Evolutionary conservation across 2,888 invertebrate genomes (phyloP), one percentile per base, ranked within the genome.

Genomic region (Pyrrhia umbra): DNA sequence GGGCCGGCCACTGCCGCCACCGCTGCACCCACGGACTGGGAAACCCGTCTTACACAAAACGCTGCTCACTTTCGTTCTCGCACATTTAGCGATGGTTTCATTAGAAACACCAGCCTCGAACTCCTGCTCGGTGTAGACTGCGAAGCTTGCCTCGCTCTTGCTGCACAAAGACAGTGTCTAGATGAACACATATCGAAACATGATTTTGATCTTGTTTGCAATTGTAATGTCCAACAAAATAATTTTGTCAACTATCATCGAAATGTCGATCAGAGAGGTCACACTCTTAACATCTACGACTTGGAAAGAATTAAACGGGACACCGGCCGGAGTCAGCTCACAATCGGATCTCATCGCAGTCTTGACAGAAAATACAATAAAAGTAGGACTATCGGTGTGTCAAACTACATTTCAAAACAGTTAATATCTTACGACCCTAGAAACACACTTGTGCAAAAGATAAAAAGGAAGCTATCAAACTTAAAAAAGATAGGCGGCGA

Each of bases 71-170:
- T 94, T 73, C 91, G 95, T 52, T 95, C 95, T 8, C 89, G 95
- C 20, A 95, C 95, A 4, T 94, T 95, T 78, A 95, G 95, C 75
- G 95, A 95, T 61, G 95, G 95, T 50, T 95, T 95, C 79, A 91
- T 95, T 66, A 87, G 94, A 68, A 95, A 95, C 79, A 93, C 94
- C 37, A 95, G 95, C 77, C 92, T 95, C 23, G 95, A 95, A 72
- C 89, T 95, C 1, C 85, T 95, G 4, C 90, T 95, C 2, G 95
- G 95, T n/a, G 94, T 95, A 18, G 95, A 95, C 72, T 95, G 95
- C 73, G 95, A 95, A 75, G 94, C 95, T 49, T 95, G 95, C 60
- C 89, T 94, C 47, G 94, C 95, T 8, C 84, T 95, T 45, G 94
- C 94, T 13, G 89, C 94, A 23, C 92, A 93, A 70, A 82, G 90